Percentiles rank a stretch among this genome's conserved stretches.
Conservation (phyloP, 23 tunicate species). For the Halocynthia aurantium region DNA sequence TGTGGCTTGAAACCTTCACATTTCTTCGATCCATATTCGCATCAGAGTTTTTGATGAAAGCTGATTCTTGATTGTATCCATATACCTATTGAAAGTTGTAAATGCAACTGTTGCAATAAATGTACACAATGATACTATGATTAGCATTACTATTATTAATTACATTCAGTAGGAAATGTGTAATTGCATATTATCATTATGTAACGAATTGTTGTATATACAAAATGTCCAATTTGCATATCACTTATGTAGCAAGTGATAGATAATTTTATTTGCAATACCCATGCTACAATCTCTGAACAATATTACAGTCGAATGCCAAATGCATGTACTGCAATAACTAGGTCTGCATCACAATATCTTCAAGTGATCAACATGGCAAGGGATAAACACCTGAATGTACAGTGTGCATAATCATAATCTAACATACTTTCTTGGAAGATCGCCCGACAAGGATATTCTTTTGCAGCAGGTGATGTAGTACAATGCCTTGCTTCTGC, state of each 20-base stretch:
- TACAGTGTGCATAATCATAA: too few relatives aligned
- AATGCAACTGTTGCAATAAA: neutral
- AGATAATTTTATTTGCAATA: too few relatives aligned
- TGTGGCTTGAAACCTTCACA: conserved; percentile 44
- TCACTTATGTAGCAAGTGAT: too few relatives aligned
- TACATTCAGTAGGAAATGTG: neutral
- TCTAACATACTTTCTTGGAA: conserved; percentile 37
- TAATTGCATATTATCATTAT: too few relatives aligned
- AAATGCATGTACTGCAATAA: too few relatives aligned
- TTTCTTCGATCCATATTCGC: conserved; percentile 23
- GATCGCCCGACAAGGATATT: conserved; percentile 44
- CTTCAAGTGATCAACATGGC: too few relatives aligned
- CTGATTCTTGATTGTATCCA: conserved; percentile 37
- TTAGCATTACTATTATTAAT: neutral
- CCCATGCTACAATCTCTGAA: too few relatives aligned
- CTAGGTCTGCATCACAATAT: too few relatives aligned
- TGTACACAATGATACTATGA: neutral
- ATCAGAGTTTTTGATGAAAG: neutral
- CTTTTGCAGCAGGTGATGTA: conserved; percentile 51
- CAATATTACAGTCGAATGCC: too few relatives aligned
- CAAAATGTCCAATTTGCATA: too few relatives aligned
- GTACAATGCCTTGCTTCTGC: conserved; percentile 48
- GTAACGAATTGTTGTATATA: too few relatives aligned
- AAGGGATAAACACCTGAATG: too few relatives aligned
- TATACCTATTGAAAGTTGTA: conserved; percentile 32